phyloP scores from a whole-genome alignment of 2,888 invertebrate species.

The Ochlodes sylvanus region DNA sequence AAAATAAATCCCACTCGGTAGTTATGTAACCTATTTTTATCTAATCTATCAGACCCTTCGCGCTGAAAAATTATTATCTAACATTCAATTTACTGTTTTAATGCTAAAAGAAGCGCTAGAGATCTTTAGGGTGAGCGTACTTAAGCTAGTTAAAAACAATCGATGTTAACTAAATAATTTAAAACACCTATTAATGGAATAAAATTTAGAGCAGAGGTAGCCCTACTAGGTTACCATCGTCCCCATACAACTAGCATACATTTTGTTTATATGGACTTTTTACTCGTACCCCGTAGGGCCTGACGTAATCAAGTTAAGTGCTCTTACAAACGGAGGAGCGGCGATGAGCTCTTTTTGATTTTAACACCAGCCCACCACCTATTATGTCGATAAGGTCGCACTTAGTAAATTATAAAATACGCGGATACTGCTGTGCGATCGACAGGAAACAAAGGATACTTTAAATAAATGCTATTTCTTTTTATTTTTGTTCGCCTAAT shows the following conservation, averaged over 20 bases:
- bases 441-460: not conserved
- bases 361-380: conserved; percentile 58
- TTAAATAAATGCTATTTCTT: not conserved
- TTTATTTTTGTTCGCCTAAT: not conserved
- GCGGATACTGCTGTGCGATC: conserved; percentile 9
- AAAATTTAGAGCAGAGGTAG: not conserved
- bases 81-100: no score
- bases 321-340: conserved; percentile 69
- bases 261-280: conserved; percentile 57
- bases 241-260: conserved; percentile 43
- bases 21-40: no score
- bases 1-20: no score
- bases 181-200: not conserved
- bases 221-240: conserved; percentile 23
- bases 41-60: no score
- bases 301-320: conserved; percentile 85
- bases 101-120: no score
- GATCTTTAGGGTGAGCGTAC: no score
- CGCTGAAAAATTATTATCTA: no score
- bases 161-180: not conserved
- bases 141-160: not conserved
- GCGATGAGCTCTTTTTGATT: conserved; percentile 76
- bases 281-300: conserved; percentile 61
- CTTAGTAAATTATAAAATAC: conserved; percentile 59
- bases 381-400: conserved; percentile 63